Conservation (phyloP, 2,888 invertebrate species). For the Saturnia japonica region DNA sequence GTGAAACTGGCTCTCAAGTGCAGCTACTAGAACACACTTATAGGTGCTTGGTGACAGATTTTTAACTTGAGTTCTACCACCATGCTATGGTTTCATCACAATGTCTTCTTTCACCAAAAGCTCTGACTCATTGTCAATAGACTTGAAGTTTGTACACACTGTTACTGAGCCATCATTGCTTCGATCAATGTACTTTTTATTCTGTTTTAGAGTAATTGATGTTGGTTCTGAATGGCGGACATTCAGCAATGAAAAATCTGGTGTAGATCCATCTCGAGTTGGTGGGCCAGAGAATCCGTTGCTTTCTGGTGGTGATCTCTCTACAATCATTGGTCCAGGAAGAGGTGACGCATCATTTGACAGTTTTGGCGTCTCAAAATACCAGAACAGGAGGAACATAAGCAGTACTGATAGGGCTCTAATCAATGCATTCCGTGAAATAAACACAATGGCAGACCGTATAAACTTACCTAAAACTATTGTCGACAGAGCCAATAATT, state of each 20-base stretch:
- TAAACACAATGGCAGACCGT: constrained; percentile 98
- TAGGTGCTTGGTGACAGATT: too few species aligned
- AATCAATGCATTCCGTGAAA: constrained; percentile 97
- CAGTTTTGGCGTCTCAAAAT: constrained; percentile 90
- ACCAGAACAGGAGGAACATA: constrained; percentile 89
- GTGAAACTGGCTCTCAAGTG: too few species aligned
- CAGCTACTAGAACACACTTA: too few species aligned
- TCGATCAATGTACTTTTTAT: too few species aligned
- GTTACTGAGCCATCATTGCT: too few species aligned
- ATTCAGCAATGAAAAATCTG: constrained; percentile 98
- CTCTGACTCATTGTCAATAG: too few species aligned
- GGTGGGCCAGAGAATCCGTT: constrained; percentile 99
- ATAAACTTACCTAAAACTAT: constrained; percentile 98
- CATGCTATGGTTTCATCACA: too few species aligned
- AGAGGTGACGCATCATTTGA: constrained; percentile 93
- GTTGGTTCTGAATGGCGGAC: constrained; percentile 99
- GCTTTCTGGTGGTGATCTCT: constrained; percentile 96
- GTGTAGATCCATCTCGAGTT: constrained; percentile 99
- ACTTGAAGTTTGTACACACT: too few species aligned
- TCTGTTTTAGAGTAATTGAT: constrained; percentile 92
- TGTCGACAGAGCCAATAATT: constrained; percentile 96
- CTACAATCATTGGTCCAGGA: constrained; percentile 94
- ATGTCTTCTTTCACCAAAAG: too few species aligned
- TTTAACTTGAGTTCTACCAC: too few species aligned
- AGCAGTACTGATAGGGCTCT: constrained; percentile 97